Evolutionary conservation across 2,888 invertebrate genomes (phyloP).

Genomic region (Coleophora flavipennella): DNA sequence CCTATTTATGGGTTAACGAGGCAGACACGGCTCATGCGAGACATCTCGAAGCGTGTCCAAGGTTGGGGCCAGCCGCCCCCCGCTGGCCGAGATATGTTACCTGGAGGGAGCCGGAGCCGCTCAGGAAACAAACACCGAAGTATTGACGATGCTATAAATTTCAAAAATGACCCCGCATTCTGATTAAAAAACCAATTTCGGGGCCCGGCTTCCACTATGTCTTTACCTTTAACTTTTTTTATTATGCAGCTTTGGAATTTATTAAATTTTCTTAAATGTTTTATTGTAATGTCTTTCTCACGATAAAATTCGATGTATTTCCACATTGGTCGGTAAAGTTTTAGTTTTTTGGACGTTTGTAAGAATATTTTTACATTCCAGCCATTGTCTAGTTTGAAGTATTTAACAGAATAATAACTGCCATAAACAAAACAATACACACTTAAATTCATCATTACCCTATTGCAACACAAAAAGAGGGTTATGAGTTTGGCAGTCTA

Average conservation of each 20-base stretch:
- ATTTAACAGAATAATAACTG: too few species aligned
- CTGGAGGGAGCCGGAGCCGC: constrained; percentile 31
- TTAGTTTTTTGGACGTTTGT: too few species aligned
- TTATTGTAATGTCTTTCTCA: constrained; percentile 10
- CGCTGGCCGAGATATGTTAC: constrained; percentile 55
- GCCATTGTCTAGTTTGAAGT: too few species aligned
- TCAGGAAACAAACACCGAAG: constrained; percentile 58
- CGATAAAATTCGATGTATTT: not conserved
- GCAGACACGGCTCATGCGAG: too few species aligned
- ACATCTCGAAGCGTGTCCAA: not conserved
- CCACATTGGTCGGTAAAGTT: too few species aligned
- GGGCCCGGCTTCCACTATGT: constrained; percentile 29
- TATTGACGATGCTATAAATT: constrained; percentile 57
- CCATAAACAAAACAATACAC: too few species aligned
- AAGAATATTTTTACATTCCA: too few species aligned
- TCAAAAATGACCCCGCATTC: constrained; percentile 48
- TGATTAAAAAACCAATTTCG: constrained; percentile 60
- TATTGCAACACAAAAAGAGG: too few species aligned
- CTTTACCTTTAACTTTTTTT: constrained; percentile 26
- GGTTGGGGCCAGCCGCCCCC: constrained; percentile 51
- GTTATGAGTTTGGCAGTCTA: too few species aligned
- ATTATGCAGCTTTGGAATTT: constrained; percentile 9
- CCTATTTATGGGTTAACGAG: too few species aligned
- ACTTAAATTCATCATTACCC: too few species aligned
- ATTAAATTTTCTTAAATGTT: constrained; percentile 10